Evolutionary conservation across 1,140 invertebrate species (phyloP), one percentile per base, ranked within the genome.

Genomic region (Dufourea novaeangliae): DNA sequence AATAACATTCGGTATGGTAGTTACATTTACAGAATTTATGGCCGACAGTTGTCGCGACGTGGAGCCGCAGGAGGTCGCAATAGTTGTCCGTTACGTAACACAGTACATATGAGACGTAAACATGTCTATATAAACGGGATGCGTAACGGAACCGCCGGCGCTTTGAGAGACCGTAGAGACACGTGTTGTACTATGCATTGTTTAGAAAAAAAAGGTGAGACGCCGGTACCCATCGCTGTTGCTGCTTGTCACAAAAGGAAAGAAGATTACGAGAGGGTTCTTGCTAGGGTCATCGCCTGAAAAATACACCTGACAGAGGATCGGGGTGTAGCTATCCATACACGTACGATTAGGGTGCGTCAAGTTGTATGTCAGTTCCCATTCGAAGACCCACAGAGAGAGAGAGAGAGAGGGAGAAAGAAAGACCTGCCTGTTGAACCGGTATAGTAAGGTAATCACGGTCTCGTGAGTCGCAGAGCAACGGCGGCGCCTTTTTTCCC

Each of bases 371-470:
- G 46, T 70, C 46, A 62, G 64, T 14, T n/a, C 29, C 29, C 34
- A 71, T 63, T 71, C 37, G 27, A 63, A 70, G 54, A 52, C 52
- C 54, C 59, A 6, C n/a, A n/a, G n/a, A n/a, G n/a, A n/a, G n/a
- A n/a, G n/a, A n/a, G n/a, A n/a, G n/a, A n/a, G n/a, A n/a, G n/a
- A n/a, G n/a, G n/a, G n/a, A n/a, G n/a, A n/a, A n/a, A n/a, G n/a
- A n/a, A n/a, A n/a, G 57, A 54, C 73, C 52, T 27, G 32, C 34
- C 39, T 22, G 34, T 64, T 27, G 56, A 64, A 80, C 79, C 79
- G 82, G 79, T 78, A 63, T 62, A 57, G 66, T 68, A 69, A 78
- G 79, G 57, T 73, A 78, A 83, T 78, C 57, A 72, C 37, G 57
- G n/a, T n/a, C 34, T 12, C 27, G 61, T 25, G 64, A n/a, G 27